Base-by-base conservation (phyloP, 92 coral and sea anemone genomes). In the Galaxea fascicularis region DNA sequence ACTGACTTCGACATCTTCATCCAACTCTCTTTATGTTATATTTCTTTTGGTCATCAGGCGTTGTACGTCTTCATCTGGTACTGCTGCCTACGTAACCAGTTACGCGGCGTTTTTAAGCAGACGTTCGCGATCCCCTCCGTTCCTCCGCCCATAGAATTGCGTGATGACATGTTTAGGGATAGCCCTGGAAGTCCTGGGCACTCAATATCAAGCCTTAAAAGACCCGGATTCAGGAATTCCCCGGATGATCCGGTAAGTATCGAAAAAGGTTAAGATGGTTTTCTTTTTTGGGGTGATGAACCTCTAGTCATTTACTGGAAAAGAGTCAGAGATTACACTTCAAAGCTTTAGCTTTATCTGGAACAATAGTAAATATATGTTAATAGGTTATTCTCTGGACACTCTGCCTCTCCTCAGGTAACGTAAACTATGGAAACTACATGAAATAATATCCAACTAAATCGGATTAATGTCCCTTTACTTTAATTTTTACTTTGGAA, bases 61-160 rank as follows among this genome's bases (percentile, higher is more conserved):
- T 27, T 96, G 68, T 96, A 96, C 89, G 98, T 92, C 49, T 91
- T 96, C 65, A 93, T 96, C 77, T 89, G 95, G 82, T 96, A 87
- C 90, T 96, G 95, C 79, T 89, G 93, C 52, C 80, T 96, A 47
- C 98, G 99, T 35, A 96, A 96, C 78, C 99, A 96, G 90, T 92
- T 93, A 56, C 95, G 99, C 4, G 91, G 96, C 20, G 94, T 92
- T 63, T 96, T 92, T 73, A 95, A 95, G 77, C 83, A 49, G 54
- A 84, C 92, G 22, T 95, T 94, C 65, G 93, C 98, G 51, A 79
- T 94, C 65, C 93, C 93, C 35, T 90, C 92, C 77, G 88, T 90
- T 4, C 94, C 98, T 2, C 73, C 89, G 68, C 94, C 95, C 0
- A 94, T 94, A 28, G 90, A 91, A 18, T 85, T 95, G 27, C 99